phyloP scores from a whole-genome alignment of 2,888 invertebrate genomes.

The Bruchidius siliquastri region DNA sequence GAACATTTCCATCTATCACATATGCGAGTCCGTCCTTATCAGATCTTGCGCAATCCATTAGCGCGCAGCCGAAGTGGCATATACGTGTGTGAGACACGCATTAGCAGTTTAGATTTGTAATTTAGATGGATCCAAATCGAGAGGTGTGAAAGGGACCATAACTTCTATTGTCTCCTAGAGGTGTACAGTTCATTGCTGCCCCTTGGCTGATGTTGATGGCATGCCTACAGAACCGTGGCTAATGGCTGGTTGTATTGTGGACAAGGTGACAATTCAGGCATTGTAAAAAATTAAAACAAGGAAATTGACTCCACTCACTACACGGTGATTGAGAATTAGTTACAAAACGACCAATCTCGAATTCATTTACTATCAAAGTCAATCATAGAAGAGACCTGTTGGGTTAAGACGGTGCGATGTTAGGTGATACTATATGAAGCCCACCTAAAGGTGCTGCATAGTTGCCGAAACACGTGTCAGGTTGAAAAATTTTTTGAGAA shows the following conservation, averaged over 20 bases:
- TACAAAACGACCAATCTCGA: too few species aligned
- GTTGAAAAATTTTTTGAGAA: too few species aligned
- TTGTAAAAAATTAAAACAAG: too few species aligned
- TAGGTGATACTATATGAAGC: too few species aligned
- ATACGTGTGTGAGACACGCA: constrained; percentile 3
- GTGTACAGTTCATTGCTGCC: background rate
- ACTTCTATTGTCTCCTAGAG: constrained; percentile 2
- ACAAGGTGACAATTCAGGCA: background rate
- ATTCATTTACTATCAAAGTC: too few species aligned
- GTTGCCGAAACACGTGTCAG: too few species aligned
- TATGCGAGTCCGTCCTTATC: background rate
- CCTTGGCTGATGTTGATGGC: background rate
- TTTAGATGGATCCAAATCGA: constrained; percentile 16
- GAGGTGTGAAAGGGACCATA: constrained; percentile 15
- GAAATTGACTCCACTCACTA: background rate
- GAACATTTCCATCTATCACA: background rate
- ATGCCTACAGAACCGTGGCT: background rate
- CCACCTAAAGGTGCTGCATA: too few species aligned
- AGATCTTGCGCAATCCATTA: constrained; percentile 2
- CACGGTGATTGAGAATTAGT: too few species aligned
- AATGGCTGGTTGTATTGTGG: background rate
- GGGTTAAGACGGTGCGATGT: too few species aligned
- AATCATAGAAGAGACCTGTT: too few species aligned
- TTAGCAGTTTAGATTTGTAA: constrained; percentile 14
- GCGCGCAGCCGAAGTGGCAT: background rate